Evolutionary conservation across 2,113 vertebrate species (phyloP), one percentile per base, ranked within the genome.

Genomic region (Nannobrachium achirus): DNA sequence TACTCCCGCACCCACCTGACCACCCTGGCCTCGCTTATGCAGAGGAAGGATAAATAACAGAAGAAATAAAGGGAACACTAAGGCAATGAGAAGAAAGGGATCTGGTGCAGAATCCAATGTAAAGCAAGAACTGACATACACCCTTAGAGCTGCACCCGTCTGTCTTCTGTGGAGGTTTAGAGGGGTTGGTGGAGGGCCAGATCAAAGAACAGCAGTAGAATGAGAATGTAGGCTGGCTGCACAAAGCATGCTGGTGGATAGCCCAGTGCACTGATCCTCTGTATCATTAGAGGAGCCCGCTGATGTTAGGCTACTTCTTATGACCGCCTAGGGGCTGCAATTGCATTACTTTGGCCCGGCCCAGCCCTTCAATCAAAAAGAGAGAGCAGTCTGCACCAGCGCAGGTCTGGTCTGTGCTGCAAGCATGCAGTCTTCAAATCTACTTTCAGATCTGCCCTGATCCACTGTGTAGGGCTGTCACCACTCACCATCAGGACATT

Each of bases 81-180:
- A 46, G 11, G 40, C 20, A 33, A 48, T 10, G 7, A 56, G 18
- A 71, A 58, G 1, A 39, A 65, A 49, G 50, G 66, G 41, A 63
- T 5, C 1, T n/a, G 16, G 66, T 51, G 71, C 0, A 53, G 61
- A 63, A 63, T 46, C 62, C 41, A n/a, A 6, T 50, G 48, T 40
- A 42, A 40, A 66, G 40, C 25, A 45, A 10, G 53, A 65, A 49
- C 0, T 19, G 65, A 51, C 48, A 61, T 58, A 69, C 19, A 18
- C 13, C 14, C 7, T 20, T 40, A 33, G 70, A 76, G 72, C 16
- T 55, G 57, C 44, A 50, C 18, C 63, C 2, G 52, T 50, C 56
- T 75, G 56, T 50, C 56, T 75, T 70, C 57, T 49, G 60, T 76
- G 53, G 51, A 45, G 63, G 60, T 67, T 73, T 58, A 72, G 61